Base-by-base conservation (phyloP, 2,888 invertebrate genomes). In the Cephonodes hylas region DNA sequence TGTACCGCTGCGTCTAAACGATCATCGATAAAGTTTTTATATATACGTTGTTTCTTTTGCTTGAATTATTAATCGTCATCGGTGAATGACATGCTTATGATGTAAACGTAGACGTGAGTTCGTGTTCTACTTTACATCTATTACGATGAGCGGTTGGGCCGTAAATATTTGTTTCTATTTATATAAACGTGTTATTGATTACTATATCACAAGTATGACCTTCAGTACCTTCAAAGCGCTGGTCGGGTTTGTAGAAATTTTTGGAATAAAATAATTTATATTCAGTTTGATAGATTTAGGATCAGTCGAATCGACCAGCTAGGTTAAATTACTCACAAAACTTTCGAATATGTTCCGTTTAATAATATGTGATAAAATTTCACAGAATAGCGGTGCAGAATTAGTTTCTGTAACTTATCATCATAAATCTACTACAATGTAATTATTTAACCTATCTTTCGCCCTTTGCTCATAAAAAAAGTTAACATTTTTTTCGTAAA, bases 1-100 rank as follows among this genome's bases (percentile, higher is more conserved):
- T 60, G 69, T 70, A 70, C 72, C 77, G 79, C 80, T 74, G 71
- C 72, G 75, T 77, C 77, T 85, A 86, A 88, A 86, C 84, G 85
- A 85, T 83, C 81, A 80, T 81, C 84, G 87, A 88, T 86, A 85
- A 53, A 53, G 53, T 53, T 53, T 53, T 53, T 53, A 31, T 3
- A 10, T 53, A 31, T 3, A 10, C 13, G 53, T 31, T 53, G 53
- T 53, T 31, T 53, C 48, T 53, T 48, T 53, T 53, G 27, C 53
- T 44, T 59, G 66, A 60, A 64, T 76, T 68, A 73, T 75, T 70
- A 76, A 75, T 75, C 71, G 73, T 75, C 65, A 48, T 13, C 63
- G 63, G 66, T 66, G 67, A 63, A 69, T 73, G 65, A 67, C 69
- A 72, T 57, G 63, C 46, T 46, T 25, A 23, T 53, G 53, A 53